phyloP scores from a whole-genome alignment of 2,797 vertebrate species.

The Adelosebastes latens region DNA sequence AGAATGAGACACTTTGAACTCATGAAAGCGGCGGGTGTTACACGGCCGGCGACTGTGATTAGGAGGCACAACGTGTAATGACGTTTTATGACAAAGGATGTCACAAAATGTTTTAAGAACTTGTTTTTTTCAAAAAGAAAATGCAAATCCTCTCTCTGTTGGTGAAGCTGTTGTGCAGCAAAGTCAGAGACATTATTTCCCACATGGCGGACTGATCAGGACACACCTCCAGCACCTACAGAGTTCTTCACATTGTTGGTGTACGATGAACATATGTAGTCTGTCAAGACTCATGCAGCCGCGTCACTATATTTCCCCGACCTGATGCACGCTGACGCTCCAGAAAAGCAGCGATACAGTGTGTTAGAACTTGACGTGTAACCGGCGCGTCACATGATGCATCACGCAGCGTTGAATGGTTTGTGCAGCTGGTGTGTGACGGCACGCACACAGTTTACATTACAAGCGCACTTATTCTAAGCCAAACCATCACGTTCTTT shows the following conservation, averaged over 20 bases:
- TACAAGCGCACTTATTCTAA: too few species aligned
- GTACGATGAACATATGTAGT: background rate
- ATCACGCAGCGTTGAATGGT: too few species aligned
- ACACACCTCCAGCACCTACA: too few species aligned
- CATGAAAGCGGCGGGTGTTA: conserved; percentile 29
- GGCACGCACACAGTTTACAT: too few species aligned
- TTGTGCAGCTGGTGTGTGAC: too few species aligned
- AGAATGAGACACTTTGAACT: conserved; percentile 5
- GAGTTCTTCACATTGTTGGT: background rate
- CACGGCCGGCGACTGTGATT: conserved; percentile 2
- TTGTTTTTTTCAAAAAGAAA: background rate
- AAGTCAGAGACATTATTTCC: background rate
- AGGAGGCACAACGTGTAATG: background rate
- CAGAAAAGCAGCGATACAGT: too few species aligned
- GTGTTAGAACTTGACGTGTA: background rate
- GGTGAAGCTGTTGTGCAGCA: background rate
- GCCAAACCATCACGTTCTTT: too few species aligned
- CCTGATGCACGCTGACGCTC: background rate
- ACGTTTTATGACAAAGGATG: background rate
- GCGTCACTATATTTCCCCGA: background rate
- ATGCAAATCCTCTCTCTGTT: background rate
- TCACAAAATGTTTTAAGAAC: background rate
- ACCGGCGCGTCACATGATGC: too few species aligned
- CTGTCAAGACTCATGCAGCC: background rate
- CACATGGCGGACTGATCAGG: background rate